phyloP scores from a whole-genome alignment of 2,113 vertebrate genomes.

The Halcyon senegalensis region DNA sequence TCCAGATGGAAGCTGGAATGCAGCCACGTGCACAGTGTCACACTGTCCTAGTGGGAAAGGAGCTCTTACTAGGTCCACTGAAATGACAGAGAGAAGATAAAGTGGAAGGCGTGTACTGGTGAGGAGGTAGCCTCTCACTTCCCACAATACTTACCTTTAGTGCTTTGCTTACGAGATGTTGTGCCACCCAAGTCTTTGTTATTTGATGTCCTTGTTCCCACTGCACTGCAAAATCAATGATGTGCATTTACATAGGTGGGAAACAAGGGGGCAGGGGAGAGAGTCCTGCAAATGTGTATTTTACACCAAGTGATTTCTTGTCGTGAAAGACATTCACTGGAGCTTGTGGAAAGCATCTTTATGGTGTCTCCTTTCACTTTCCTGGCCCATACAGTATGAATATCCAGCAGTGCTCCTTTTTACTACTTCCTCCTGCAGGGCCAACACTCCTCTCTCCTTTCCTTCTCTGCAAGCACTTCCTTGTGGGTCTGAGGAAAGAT shows the following conservation, averaged over 20 bases:
- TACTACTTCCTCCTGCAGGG: not conserved
- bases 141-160: not conserved
- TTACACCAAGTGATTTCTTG: not conserved
- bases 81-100: not conserved
- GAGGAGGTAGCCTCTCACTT: not conserved
- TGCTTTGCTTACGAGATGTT: not conserved
- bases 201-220: not conserved
- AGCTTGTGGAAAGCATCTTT: not conserved
- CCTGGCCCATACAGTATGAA: not conserved
- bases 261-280: not conserved
- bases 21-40: not conserved
- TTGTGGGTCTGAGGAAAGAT: not conserved
- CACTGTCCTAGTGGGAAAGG: not conserved
- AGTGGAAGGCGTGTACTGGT: not conserved
- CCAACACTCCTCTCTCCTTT: not conserved
- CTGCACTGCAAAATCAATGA: not conserved
- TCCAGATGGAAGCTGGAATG: not conserved
- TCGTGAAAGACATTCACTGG: not conserved
- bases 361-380: accelerated
- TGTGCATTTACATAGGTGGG: not conserved
- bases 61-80: not conserved
- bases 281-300: not conserved
- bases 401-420: not conserved
- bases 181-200: not conserved
- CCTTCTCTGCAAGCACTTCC: not conserved